Evolutionary conservation across 2,113 vertebrate species (phyloP).

Genomic region (Prionailurus bengalensis): DNA sequence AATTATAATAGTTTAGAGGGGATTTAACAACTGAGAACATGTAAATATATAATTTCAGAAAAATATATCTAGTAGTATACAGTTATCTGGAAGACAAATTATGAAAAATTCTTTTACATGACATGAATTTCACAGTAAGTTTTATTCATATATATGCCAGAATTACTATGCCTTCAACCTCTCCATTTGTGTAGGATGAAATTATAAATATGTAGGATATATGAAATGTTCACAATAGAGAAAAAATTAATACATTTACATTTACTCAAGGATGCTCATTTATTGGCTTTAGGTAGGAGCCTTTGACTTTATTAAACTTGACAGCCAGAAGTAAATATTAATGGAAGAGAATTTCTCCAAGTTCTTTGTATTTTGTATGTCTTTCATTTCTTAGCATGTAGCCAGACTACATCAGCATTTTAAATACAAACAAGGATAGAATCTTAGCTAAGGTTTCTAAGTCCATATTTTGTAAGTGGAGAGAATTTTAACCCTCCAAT

Average conservation of each 20-base stretch:
- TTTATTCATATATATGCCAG: conserved; percentile 37
- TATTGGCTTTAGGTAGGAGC: background rate
- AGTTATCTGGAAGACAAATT: conserved; percentile 35
- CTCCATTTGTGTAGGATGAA: background rate
- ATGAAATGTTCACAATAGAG: background rate
- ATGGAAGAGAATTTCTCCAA: background rate
- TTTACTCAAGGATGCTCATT: background rate
- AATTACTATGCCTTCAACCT: conserved; percentile 3
- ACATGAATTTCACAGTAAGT: background rate
- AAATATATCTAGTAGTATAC: background rate
- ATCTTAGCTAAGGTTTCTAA: conserved; percentile 22
- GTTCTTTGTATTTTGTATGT: conserved; percentile 24
- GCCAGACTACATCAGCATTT: conserved; percentile 12
- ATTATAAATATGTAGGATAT: background rate
- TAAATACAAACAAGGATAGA: conserved; percentile 25
- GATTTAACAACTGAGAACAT: conserved; percentile 48
- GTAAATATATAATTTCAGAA: conserved; percentile 37
- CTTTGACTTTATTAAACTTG: conserved; percentile 44
- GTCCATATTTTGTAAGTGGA: background rate
- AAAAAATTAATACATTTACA: conserved; percentile 22
- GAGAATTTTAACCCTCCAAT: background rate
- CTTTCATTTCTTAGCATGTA: conserved; percentile 12
- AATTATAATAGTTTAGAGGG: background rate
- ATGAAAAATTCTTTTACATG: background rate
- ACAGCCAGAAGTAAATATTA: background rate